Percentiles rank a stretch among this genome's conserved stretches.
Conservation (phyloP, 2,797 vertebrate genomes). For the Ctenosaura bakeri region DNA sequence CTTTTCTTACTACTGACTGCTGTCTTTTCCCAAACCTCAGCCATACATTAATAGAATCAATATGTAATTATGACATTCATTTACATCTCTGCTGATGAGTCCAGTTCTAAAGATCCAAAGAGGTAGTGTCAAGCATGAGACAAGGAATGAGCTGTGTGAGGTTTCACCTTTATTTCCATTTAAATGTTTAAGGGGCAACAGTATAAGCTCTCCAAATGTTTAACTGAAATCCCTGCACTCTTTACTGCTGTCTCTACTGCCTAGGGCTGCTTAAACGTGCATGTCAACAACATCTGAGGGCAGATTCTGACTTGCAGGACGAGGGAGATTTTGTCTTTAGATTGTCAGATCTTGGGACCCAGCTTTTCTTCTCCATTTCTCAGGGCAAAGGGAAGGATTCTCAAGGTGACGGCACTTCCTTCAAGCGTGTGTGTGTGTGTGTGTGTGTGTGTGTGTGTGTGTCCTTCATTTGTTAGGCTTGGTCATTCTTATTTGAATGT, state of each 20-base stretch:
- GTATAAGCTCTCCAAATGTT: too few relatives aligned
- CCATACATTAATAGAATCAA: background rate
- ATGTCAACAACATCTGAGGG: background rate
- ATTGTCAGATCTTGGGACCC: too few relatives aligned
- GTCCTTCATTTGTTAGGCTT: too few relatives aligned
- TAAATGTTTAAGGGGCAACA: background rate
- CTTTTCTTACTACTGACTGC: background rate
- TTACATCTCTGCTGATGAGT: conserved; percentile 11
- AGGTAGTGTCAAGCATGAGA: background rate
- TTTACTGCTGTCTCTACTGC: too few relatives aligned
- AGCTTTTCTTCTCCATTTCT: too few relatives aligned
- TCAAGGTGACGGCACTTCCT: too few relatives aligned
- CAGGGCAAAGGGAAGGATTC: too few relatives aligned
- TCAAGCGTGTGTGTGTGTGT: too few relatives aligned
- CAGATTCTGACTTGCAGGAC: background rate
- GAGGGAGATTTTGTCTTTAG: background rate
- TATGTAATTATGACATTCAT: background rate
- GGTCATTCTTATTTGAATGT: too few relatives aligned
- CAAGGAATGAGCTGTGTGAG: background rate
- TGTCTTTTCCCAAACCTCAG: background rate
- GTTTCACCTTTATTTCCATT: background rate
- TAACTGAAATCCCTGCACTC: too few relatives aligned
- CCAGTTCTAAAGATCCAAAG: background rate
- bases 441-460: too few relatives aligned
- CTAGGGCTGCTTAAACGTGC: too few relatives aligned